A percentile compares a stretch with the other conserved stretches of the same genome.
phyloP scores from a whole-genome alignment of 2,888 invertebrate genomes.

The Nomada hirtipes region DNA sequence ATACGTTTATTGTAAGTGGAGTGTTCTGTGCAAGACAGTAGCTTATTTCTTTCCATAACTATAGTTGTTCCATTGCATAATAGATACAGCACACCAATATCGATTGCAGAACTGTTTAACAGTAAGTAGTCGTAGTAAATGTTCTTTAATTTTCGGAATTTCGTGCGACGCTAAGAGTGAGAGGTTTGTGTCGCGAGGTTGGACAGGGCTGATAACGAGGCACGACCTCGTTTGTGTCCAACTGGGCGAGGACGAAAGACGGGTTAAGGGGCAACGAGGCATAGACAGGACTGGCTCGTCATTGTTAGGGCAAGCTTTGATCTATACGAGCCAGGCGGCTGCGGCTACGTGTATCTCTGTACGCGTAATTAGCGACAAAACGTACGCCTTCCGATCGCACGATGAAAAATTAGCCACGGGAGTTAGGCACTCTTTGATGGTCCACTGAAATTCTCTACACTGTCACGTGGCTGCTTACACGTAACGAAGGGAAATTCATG shows the following conservation, averaged over 20 bases:
- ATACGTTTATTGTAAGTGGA: no score
- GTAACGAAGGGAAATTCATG: no score
- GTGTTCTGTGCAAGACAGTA: no score
- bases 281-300: constrained; percentile 50
- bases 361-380: constrained; percentile 59
- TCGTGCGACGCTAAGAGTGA: constrained; percentile 1
- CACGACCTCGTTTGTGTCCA: background rate
- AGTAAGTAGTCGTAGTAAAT: no score
- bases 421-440: no score
- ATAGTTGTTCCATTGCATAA: no score
- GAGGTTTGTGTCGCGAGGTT: background rate
- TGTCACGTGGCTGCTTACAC: background rate
- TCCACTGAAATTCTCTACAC: background rate
- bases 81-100: no score
- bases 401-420: constrained; percentile 43
- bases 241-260: constrained; percentile 56
- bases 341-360: constrained; percentile 34
- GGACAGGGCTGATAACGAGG: constrained; percentile 52
- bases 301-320: constrained; percentile 67
- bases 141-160: constrained; percentile 33
- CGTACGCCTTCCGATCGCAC: constrained; percentile 22
- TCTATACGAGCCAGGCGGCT: constrained; percentile 60
- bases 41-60: no score
- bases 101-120: no score
- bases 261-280: constrained; percentile 59